Conservation (phyloP, 2,888 invertebrate species). For the Cybosia mesomella region DNA sequence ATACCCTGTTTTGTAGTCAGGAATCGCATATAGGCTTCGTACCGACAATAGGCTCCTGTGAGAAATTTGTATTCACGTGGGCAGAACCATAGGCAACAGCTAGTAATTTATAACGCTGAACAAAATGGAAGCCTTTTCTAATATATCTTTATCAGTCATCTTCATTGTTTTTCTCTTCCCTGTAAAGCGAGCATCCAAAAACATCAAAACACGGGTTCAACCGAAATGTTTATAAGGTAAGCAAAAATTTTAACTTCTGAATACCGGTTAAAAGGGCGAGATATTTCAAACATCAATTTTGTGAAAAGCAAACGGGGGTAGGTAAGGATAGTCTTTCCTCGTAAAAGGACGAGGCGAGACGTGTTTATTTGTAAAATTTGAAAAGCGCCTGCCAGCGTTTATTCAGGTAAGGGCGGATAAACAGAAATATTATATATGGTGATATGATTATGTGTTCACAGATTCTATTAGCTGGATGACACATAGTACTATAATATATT, state of each 20-base stretch:
- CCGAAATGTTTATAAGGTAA: slow-evolving; percentile 19
- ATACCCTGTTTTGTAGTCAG: too few species aligned
- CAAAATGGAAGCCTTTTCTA: slow-evolving; percentile 12
- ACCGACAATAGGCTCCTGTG: too few species aligned
- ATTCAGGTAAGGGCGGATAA: slow-evolving; percentile 37
- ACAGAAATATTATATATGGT: slow-evolving; percentile 42
- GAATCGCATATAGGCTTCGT: too few species aligned
- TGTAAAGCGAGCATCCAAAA: slow-evolving; percentile 11
- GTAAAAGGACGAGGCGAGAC: slow-evolving; percentile 44
- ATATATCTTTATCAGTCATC: slow-evolving; percentile 1
- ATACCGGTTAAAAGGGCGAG: slow-evolving; percentile 20
- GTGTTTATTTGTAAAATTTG: slow-evolving; percentile 50
- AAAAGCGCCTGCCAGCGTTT: slow-evolving; percentile 36
- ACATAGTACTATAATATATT: background rate
- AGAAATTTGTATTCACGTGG: too few species aligned
- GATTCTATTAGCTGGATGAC: background rate
- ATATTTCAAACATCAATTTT: slow-evolving; percentile 38
- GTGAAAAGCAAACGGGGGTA: slow-evolving; percentile 31
- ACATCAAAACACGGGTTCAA: slow-evolving; percentile 10
- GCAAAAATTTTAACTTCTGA: slow-evolving; percentile 20
- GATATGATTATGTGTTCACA: slow-evolving; percentile 22
- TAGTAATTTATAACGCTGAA: slow-evolving; percentile 13
- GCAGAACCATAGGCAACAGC: too few species aligned
- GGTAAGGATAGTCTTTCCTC: slow-evolving; percentile 31
- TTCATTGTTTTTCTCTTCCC: slow-evolving; percentile 22